These are phyloP conservation scores for Paragorgia papillata DNA, from an alignment of 92 coral and sea anemone species.

Conservation along the genomic window DNA sequence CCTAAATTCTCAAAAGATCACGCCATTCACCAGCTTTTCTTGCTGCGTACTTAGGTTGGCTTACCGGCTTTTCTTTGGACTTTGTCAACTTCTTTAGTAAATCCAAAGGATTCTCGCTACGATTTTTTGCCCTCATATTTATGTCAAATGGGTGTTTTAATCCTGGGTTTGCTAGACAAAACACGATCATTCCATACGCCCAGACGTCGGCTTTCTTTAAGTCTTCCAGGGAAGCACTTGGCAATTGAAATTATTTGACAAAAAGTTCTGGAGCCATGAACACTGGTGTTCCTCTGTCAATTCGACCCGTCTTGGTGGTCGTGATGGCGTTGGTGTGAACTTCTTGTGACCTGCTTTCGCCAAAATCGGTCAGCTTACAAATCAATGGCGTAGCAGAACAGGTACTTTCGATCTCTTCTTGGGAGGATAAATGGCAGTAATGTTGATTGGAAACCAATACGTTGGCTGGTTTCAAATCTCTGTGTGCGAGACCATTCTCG, in stretches of 20 bases:
- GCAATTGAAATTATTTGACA: background rate
- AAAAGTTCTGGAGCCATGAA: slow-evolving; percentile 4
- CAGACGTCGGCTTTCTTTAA: slow-evolving; percentile 40
- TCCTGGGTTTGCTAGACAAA: slow-evolving; percentile 18
- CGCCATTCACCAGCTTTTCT: slow-evolving; percentile 44
- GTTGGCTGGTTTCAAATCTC: slow-evolving; percentile 40
- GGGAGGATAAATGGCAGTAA: background rate
- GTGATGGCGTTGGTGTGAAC: slow-evolving; percentile 15
- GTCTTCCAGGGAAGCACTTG: slow-evolving; percentile 22
- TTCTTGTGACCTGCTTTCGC: slow-evolving; percentile 13
- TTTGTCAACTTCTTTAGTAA: background rate
- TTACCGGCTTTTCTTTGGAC: slow-evolving; percentile 12
- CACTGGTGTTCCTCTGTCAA: background rate
- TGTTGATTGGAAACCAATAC: slow-evolving; percentile 38
- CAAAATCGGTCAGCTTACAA: slow-evolving; percentile 28
- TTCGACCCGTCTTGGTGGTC: background rate
- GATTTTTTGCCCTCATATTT: background rate
- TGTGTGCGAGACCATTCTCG: slow-evolving; percentile 7
- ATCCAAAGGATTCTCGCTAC: background rate
- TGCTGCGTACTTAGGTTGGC: slow-evolving; percentile 27
- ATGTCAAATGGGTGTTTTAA: slow-evolving; percentile 7
- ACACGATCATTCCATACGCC: slow-evolving; percentile 51
- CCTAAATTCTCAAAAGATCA: background rate
- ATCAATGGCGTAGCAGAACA: background rate
- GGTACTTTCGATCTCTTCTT: background rate